Evolutionary conservation across 2,113 vertebrate genomes (phyloP).

Genomic region (Micronycteris hirsuta): DNA sequence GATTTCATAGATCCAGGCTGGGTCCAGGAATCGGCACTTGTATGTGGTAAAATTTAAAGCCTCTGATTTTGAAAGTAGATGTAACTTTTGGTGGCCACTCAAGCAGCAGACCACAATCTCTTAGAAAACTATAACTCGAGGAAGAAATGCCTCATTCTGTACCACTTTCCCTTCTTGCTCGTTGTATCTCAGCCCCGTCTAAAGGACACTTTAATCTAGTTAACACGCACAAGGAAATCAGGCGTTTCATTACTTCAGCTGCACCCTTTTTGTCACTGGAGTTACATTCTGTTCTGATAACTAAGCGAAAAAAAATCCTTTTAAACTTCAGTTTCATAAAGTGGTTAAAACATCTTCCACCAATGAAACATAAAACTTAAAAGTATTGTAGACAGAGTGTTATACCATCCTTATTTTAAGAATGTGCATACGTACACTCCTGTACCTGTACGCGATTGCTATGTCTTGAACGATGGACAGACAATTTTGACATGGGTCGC

Average conservation of each 20-base stretch:
- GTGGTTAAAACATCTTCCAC: neutral
- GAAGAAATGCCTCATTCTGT: neutral
- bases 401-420: neutral
- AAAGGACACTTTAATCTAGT: neutral
- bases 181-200: neutral
- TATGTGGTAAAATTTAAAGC: neutral
- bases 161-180: neutral
- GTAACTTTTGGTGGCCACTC: neutral
- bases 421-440: neutral
- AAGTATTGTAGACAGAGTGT: neutral
- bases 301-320: neutral
- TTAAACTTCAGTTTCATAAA: neutral
- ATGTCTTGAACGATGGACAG: neutral
- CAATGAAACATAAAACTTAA: neutral
- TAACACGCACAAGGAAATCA: neutral
- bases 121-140: neutral
- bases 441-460: neutral
- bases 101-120: neutral
- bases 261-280: neutral
- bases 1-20: neutral
- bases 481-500: neutral
- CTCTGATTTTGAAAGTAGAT: neutral
- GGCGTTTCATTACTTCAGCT: neutral
- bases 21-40: neutral
- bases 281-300: constrained; percentile 1